Base-by-base conservation (phyloP, 2,888 invertebrate species). In the Heliconius sara region DNA sequence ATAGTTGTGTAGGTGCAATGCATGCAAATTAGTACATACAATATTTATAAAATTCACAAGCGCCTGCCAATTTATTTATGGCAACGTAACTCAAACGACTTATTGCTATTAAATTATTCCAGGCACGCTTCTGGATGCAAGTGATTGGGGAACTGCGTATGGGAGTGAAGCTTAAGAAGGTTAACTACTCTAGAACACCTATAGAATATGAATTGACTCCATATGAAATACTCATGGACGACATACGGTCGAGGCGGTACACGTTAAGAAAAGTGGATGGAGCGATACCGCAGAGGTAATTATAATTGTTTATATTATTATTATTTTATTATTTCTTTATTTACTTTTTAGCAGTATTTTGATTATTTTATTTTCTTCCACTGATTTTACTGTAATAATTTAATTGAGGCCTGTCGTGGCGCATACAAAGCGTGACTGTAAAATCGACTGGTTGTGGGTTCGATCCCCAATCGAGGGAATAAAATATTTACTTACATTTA, bases 111-210 rank as follows among this genome's bases (percentile, higher is more conserved):
- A 19, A 75, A 79, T 81, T 87, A 83, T 92, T 91, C 30, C 95
- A 98, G 98, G 99, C 99, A 84, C 96, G 98, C 88, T 97, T 99
- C 92, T 99, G 99, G 99, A 97, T 98, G 91, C 98, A 99, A 96
- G 98, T 99, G 70, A 99, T 99, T 90, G 97, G 97, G 84, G 98
- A 99, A 91, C 95, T 99, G 80, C 95, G 99, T 77, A 97, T 97
- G 91, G 99, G 99, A 39, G 99, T 99, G 13, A 97, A 98, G 90
- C 95, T 99, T 90, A 99, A 99, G 95, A 99, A 99, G 93, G 95
- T 98, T 47, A 97, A 97, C 90, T 96, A 96, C 90, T 96, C 97
- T 82, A 95, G 97, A 87, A 96, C 97, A 19, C 97, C 97, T 13
- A 97, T 98, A 82, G 99, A 99, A 92, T 99, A 97, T 92, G 99